Evolutionary conservation across 2,797 vertebrate species (phyloP).

Genomic region (Cebuella pygmaea): DNA sequence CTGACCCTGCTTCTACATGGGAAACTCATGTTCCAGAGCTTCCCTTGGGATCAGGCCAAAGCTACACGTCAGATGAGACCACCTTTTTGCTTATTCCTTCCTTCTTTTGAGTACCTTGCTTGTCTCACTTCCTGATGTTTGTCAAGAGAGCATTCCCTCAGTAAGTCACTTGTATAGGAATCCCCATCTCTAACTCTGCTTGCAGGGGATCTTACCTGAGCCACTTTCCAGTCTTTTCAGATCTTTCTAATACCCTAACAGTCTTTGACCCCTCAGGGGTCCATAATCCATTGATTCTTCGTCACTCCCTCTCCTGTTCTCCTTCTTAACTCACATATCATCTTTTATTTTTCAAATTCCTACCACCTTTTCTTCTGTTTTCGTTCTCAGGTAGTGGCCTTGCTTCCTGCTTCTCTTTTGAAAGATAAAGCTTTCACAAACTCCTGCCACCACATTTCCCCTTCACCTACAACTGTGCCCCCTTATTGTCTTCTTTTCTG

Average conservation of each 20-base stretch:
- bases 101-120: background rate
- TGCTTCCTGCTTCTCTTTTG: constrained; percentile 1
- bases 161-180: background rate
- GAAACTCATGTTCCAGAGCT: background rate
- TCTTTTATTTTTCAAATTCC: constrained; percentile 2
- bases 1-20: background rate
- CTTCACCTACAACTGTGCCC: background rate
- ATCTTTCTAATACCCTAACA: background rate
- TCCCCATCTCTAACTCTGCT: background rate
- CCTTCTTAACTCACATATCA: background rate
- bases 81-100: background rate
- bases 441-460: background rate
- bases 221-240: background rate
- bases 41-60: background rate
- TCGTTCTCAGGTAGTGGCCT: background rate
- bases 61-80: background rate
- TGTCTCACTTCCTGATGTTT: background rate
- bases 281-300: background rate
- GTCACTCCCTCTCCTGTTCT: background rate
- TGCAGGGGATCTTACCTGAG: background rate
- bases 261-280: background rate
- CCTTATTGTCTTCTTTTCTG: background rate
- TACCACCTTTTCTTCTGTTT: background rate
- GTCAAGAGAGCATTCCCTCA: background rate
- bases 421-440: background rate